phyloP scores from a whole-genome alignment of 2,888 invertebrate species.

The Pristionchus japonicus region DNA sequence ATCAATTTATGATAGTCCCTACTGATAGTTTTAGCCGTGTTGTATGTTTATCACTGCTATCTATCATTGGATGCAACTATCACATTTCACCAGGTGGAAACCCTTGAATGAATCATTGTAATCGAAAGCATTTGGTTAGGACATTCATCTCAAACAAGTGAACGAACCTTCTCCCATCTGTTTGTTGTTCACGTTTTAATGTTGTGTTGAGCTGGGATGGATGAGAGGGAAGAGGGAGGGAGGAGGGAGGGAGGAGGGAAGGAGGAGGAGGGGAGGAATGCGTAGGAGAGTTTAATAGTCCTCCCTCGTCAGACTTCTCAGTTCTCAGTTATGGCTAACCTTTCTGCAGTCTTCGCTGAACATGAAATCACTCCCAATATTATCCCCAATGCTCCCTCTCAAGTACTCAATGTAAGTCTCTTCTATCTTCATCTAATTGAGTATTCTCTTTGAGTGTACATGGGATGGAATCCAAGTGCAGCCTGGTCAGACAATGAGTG shows the following conservation, averaged over 20 bases:
- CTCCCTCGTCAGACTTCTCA: background rate
- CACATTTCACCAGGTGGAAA: too few relatives aligned
- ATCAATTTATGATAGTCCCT: too few relatives aligned
- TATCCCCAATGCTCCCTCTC: slow-evolving; percentile 70
- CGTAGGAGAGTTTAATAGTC: slow-evolving; percentile 7
- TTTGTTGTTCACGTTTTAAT: background rate
- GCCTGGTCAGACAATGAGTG: slow-evolving; percentile 68
- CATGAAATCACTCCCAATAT: slow-evolving; percentile 73
- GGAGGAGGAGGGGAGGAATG: background rate
- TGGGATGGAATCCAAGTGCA: slow-evolving; percentile 74
- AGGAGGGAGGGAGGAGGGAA: background rate
- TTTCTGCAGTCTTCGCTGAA: slow-evolving; percentile 66
- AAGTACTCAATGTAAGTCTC: slow-evolving; percentile 64
- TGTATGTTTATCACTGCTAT: too few relatives aligned
- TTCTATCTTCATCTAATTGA: too few relatives aligned
- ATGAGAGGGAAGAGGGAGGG: background rate
- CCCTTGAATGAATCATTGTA: too few relatives aligned
- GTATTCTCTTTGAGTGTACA: background rate
- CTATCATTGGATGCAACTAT: too few relatives aligned
- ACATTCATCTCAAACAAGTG: too few relatives aligned
- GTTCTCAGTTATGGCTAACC: slow-evolving; percentile 60
- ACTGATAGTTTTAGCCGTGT: too few relatives aligned
- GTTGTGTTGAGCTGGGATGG: background rate
- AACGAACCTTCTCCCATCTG: background rate
- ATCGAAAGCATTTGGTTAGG: too few relatives aligned